Evolutionary conservation across 2,797 vertebrate genomes (phyloP), one percentile per base, ranked within the genome.

Genomic region (Mico argentatus): DNA sequence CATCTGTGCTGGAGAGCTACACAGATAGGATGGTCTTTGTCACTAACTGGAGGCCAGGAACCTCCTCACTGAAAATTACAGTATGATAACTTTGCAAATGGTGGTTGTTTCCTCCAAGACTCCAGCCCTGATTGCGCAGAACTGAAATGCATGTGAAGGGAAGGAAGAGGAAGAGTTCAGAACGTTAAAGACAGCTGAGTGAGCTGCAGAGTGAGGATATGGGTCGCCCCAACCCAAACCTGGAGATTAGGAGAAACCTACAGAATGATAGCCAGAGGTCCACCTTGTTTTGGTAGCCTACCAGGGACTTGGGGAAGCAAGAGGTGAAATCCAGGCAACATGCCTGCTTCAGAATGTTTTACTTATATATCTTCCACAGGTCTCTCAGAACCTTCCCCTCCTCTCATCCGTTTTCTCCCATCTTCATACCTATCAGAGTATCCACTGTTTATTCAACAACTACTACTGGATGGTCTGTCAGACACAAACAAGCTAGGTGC

Each of bases 401-500:
- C 41, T 59, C 76, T 59, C 33, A 12, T 41, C 59, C 44, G 33
- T 75, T 26, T 8, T 5, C 27, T 73, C 64, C 70, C 20, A 27
- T 70, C 41, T 85, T 57, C 76, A 17, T 36, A 41, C 33, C 87
- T 52, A 44, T 36, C 76, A 33, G 48, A 82, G n/a, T 15, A 14
- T 5, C 61, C 79, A 80, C 72, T 52, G 41, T 50, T 77, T n/a
- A 46, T 64, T 46, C 88, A 96, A 84, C 88, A n/a, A 52, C 27
- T 77, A 94, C 94, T 92, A 81, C 86, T 64, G 72, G 50, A 77
- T 36, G 79, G 92, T 84, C 86, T 94, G 27, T 27, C 39, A 91
- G 80, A 96, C 84, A 88, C 87, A 86, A 92, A 96, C 59, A 89
- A 94, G 70, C 46, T 27, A 64, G 96, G 96, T 97, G 96, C 96